Evolutionary conservation across 2,113 vertebrate species (phyloP).

Genomic region (Sorex fumeus): DNA sequence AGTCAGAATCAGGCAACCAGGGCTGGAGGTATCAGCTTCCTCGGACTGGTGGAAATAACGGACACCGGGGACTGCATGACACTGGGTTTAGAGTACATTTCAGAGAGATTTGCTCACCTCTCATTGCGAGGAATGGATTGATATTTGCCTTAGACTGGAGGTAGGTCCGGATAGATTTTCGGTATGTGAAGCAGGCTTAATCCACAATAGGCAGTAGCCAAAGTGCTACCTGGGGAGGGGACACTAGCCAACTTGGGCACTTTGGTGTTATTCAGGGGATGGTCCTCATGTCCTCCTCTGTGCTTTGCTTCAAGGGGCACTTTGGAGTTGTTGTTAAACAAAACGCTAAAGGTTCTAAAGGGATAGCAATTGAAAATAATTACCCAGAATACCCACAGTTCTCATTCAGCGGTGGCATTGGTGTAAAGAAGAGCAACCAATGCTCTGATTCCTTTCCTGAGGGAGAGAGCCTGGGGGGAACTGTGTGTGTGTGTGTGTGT

Average conservation of each 20-base stretch:
- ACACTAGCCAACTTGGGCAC: not conserved
- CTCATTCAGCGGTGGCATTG: not conserved
- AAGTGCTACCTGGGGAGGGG: not conserved
- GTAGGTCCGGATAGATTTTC: not conserved
- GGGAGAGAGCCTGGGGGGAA: not conserved
- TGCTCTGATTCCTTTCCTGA: not conserved
- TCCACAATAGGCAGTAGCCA: not conserved
- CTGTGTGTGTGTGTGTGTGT: too few relatives aligned
- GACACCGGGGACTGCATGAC: not conserved
- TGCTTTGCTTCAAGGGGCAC: not conserved
- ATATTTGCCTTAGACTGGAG: accelerated
- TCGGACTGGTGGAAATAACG: not conserved
- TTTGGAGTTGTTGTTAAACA: too few relatives aligned
- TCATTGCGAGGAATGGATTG: not conserved
- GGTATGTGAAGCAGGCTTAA: not conserved
- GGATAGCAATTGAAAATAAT: not conserved
- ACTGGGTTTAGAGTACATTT: not conserved
- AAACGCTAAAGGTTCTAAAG: not conserved
- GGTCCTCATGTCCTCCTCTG: not conserved
- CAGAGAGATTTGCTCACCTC: not conserved
- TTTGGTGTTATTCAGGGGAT: not conserved
- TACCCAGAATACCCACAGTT: not conserved
- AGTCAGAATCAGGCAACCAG: not conserved
- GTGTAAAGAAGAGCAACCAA: not conserved
- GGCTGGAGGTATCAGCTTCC: not conserved